phyloP scores from a whole-genome alignment of 2,797 vertebrate species.

The Sarcophilus harrisii region DNA sequence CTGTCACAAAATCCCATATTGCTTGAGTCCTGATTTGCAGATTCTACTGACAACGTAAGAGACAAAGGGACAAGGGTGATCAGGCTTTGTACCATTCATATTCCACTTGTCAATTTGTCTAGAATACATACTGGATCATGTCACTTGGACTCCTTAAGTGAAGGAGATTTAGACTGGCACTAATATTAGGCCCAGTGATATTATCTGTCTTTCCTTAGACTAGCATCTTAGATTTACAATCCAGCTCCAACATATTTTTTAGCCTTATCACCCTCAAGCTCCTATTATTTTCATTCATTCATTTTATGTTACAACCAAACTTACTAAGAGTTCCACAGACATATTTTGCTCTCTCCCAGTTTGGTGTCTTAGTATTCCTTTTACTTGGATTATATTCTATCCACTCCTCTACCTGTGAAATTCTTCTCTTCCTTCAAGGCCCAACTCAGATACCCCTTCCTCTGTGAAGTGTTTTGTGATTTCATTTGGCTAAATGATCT shows the following conservation, averaged over 20 bases:
- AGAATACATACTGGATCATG: not conserved
- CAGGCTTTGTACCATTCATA: too few relatives aligned
- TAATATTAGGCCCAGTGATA: not conserved
- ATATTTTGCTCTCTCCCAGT: not conserved
- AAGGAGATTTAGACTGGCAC: not conserved
- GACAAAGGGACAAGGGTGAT: too few relatives aligned
- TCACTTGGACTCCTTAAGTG: not conserved
- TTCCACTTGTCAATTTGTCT: not conserved
- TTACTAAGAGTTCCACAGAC: not conserved
- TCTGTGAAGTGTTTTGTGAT: not conserved
- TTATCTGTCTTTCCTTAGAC: not conserved
- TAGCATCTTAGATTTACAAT: not conserved
- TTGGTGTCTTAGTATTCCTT: not conserved
- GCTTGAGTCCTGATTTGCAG: not conserved
- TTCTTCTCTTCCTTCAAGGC: not conserved
- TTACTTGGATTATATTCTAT: not conserved
- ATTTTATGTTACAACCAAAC: not conserved
- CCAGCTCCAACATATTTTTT: not conserved
- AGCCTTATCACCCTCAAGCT: not conserved
- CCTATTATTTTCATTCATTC: not conserved
- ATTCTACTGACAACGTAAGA: too few relatives aligned
- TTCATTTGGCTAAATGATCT: not conserved
- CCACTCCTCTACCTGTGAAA: not conserved
- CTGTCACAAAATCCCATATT: not conserved
- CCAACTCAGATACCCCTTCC: not conserved